A percentile compares a stretch with the other conserved stretches of the same genome.
Conservation (phyloP, 2,113 vertebrate genomes). For the Chelonoidis abingdonii region DNA sequence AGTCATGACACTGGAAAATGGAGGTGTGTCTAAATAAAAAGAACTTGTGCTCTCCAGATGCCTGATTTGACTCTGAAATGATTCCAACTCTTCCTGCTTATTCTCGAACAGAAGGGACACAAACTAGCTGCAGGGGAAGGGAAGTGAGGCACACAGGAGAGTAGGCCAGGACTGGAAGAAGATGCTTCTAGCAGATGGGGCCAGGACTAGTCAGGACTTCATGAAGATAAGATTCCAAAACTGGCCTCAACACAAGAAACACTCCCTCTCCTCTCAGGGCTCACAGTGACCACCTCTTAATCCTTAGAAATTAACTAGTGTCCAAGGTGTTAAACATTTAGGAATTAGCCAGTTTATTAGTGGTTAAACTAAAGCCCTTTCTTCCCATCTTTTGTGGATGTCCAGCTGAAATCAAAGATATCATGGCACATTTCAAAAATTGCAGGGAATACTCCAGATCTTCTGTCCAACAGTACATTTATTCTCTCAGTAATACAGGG, state of each 20-base stretch:
- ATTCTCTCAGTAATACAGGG: background rate
- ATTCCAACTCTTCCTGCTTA: background rate
- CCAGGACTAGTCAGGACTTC: background rate
- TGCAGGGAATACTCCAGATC: fast-evolving
- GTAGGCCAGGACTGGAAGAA: background rate
- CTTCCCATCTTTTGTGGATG: background rate
- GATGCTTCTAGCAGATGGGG: background rate
- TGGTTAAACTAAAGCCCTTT: background rate
- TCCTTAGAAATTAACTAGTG: fast-evolving
- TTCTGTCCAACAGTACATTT: background rate
- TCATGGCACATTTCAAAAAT: background rate
- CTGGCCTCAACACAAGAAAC: background rate
- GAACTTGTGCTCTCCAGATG: background rate
- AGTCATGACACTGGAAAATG: background rate
- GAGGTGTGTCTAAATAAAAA: background rate
- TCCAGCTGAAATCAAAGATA: background rate
- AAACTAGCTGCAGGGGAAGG: background rate
- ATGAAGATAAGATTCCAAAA: background rate
- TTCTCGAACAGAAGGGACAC: background rate
- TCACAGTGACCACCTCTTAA: background rate
- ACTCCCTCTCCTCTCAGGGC: background rate
- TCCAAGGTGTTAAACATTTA: fast-evolving
- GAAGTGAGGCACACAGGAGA: background rate
- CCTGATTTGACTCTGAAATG: background rate
- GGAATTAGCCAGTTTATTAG: fast-evolving